These are phyloP conservation scores for Raja brachyura DNA, from an alignment of 2,113 vertebrate genomes.

Conservation along the genomic window DNA sequence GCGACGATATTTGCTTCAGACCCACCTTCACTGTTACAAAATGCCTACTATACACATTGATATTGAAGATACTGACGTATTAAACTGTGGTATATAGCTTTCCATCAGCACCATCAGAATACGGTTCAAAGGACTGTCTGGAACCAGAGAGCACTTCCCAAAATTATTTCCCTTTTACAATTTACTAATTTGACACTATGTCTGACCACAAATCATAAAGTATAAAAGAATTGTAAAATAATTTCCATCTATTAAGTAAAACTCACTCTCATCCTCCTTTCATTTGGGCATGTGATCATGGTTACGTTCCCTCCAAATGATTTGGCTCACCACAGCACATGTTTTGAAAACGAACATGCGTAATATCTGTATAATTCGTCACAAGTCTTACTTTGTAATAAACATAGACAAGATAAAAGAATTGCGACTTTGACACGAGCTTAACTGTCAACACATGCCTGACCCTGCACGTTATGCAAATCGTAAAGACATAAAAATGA, in stretches of 20 bases:
- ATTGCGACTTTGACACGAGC: too few species aligned
- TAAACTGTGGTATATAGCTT: not conserved
- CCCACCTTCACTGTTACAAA: not conserved
- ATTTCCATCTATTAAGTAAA: not conserved
- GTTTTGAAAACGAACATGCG: not conserved
- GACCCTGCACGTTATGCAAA: not conserved
- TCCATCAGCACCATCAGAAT: not conserved
- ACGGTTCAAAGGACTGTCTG: not conserved
- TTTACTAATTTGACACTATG: not conserved
- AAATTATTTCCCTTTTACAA: not conserved
- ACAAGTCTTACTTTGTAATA: not conserved
- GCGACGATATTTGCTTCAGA: not conserved
- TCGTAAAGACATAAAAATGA: not conserved
- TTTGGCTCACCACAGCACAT: constrained; percentile 3
- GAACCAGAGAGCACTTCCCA: not conserved
- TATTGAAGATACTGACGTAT: not conserved
- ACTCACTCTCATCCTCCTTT: not conserved
- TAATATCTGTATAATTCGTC: not conserved
- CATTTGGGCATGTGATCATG: not conserved
- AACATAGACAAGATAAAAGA: not conserved
- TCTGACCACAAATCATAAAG: not conserved
- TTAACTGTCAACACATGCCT: not conserved
- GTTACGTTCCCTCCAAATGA: not conserved
- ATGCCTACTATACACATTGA: not conserved
- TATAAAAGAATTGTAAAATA: not conserved